Conservation (phyloP, 2,888 invertebrate species). For the Lasioglossum malachurum region DNA sequence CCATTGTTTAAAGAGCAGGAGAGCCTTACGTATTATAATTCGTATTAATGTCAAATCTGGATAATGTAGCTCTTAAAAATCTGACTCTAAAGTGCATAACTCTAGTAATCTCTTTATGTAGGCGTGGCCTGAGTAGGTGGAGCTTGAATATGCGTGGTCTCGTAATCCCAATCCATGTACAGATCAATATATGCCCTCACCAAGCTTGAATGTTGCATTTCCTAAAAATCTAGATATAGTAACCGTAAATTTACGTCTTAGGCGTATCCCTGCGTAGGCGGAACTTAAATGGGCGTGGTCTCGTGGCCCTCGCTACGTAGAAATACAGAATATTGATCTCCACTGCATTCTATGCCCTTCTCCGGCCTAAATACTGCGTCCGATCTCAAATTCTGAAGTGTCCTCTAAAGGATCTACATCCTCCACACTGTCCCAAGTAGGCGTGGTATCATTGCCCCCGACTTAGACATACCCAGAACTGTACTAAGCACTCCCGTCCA, state of each 20-base stretch:
- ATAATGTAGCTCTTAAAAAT: neutral
- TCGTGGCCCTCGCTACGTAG: neutral
- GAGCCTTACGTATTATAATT: neutral
- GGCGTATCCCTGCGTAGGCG: neutral
- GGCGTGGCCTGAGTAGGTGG: neutral
- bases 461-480: neutral
- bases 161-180: neutral
- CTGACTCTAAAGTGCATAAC: neutral
- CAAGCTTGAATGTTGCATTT: too few species aligned
- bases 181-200: too few species aligned
- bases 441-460: neutral
- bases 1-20: neutral
- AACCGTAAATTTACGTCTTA: neutral
- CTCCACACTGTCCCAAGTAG: neutral
- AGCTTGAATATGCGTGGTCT: neutral
- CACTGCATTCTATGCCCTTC: neutral
- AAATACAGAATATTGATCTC: neutral
- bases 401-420: neutral
- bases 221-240: too few species aligned
- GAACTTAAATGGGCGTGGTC: neutral
- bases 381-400: neutral
- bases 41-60: neutral
- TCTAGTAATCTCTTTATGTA: neutral
- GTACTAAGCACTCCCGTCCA: neutral
- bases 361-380: neutral